These are phyloP conservation scores for Chaunax sp. DNA, from an alignment of 2,797 vertebrate species.

Conservation along the genomic window DNA sequence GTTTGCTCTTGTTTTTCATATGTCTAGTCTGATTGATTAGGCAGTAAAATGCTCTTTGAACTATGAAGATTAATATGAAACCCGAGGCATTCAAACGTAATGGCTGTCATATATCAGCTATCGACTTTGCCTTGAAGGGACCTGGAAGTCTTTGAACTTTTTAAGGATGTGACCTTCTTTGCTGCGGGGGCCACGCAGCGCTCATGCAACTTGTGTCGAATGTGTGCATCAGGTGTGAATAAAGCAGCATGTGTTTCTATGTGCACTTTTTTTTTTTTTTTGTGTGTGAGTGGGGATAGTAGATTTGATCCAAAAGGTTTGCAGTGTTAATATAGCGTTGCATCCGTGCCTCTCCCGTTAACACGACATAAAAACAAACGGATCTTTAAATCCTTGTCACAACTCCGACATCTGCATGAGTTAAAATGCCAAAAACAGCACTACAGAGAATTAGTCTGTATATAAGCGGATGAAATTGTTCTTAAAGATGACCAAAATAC, in stretches of 20 bases:
- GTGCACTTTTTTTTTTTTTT: not conserved
- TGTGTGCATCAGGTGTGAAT: not conserved
- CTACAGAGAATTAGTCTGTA: not conserved
- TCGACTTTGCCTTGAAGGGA: constrained; percentile 4
- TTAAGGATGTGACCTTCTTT: constrained; percentile 44
- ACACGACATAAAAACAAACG: constrained; percentile 50
- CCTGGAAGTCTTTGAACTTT: constrained; percentile 49
- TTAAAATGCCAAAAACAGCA: not conserved
- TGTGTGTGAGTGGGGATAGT: not conserved
- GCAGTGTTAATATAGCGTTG: constrained; percentile 49
- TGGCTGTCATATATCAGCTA: constrained; percentile 41
- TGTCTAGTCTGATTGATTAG: constrained; percentile 24
- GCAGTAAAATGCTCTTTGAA: constrained; percentile 40
- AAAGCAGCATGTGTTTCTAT: constrained; percentile 3
- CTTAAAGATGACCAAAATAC: constrained; percentile 33
- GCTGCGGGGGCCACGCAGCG: not conserved
- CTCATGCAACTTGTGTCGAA: not conserved
- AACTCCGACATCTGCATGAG: constrained; percentile 1
- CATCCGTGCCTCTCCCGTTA: constrained; percentile 45
- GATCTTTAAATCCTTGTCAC: constrained; percentile 23
- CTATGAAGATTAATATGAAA: constrained; percentile 51
- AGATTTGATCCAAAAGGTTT: constrained; percentile 31
- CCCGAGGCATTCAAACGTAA: constrained; percentile 29
- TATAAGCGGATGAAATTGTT: constrained; percentile 16
- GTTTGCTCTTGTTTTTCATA: not conserved